Evolutionary conservation across 2,888 invertebrate genomes (phyloP).

Genomic region (Stenodera caucasica): DNA sequence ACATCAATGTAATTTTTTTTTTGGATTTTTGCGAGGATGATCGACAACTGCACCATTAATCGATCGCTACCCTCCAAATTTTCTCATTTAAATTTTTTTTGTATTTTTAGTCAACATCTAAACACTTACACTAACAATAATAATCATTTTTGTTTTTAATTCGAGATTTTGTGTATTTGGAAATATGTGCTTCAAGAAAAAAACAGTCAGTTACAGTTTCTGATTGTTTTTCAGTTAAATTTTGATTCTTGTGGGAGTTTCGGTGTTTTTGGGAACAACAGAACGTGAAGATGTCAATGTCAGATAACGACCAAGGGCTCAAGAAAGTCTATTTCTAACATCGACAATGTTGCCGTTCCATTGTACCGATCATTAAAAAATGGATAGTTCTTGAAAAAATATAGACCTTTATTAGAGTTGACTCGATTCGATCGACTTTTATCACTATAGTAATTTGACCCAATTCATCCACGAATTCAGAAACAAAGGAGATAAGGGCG

Average conservation of each 20-base stretch:
- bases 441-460: too few relatives aligned
- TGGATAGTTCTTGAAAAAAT: not conserved
- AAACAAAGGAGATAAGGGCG: too few relatives aligned
- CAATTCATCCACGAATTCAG: too few relatives aligned
- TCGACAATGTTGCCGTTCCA: conserved; percentile 23
- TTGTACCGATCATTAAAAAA: conserved; percentile 11
- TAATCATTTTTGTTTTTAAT: conserved; percentile 7
- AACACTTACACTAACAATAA: conserved; percentile 32
- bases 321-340: conserved; percentile 35
- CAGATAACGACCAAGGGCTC: conserved; percentile 43
- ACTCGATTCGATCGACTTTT: not conserved
- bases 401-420: not conserved
- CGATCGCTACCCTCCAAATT: conserved; percentile 23
- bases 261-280: conserved; percentile 22
- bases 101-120: conserved; percentile 35
- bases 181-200: conserved; percentile 24
- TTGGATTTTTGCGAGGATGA: conserved; percentile 23
- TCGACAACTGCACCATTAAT: conserved; percentile 42
- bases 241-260: not conserved
- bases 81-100: conserved; percentile 25
- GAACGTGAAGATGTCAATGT: conserved; percentile 30
- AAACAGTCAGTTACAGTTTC: conserved; percentile 26
- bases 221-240: too few relatives aligned
- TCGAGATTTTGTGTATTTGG: conserved; percentile 13
- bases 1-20: conserved; percentile 38